Evolutionary conservation across 2,888 invertebrate species (phyloP).

Genomic region (Drosophila meridionalis): DNA sequence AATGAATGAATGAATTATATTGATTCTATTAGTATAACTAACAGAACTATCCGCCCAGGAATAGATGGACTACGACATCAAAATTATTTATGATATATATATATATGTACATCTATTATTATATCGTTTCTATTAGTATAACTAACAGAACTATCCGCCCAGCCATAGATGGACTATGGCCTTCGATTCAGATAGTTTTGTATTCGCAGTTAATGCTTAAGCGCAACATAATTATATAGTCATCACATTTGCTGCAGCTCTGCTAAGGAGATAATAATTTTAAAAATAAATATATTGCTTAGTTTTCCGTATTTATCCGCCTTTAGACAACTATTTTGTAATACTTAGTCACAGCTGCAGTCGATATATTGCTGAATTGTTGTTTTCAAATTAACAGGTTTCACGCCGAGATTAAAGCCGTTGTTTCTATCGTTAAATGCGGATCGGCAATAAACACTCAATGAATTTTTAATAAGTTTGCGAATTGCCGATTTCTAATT

Average conservation of each 20-base stretch:
- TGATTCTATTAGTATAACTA: neutral
- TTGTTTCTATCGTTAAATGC: neutral
- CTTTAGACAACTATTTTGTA: neutral
- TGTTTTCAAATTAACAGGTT: constrained; percentile 7
- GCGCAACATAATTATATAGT: neutral
- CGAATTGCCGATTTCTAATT: neutral
- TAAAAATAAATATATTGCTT: neutral
- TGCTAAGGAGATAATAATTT: constrained; percentile 6
- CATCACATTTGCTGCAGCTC: neutral
- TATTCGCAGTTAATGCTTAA: neutral
- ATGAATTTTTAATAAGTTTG: constrained; percentile 4
- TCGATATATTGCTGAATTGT: neutral
- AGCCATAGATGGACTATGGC: neutral
- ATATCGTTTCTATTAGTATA: neutral
- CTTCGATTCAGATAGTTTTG: neutral
- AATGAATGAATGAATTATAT: no score
- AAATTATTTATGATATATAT: no score
- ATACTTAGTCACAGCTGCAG: constrained; percentile 3
- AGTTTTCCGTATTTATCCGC: constrained; percentile 1
- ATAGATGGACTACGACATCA: neutral
- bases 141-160: neutral
- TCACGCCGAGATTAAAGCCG: neutral
- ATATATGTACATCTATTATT: no score
- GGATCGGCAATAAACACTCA: constrained; percentile 7
- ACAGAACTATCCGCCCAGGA: neutral